Conservation (phyloP, 2,113 vertebrate genomes). For the Chaetops frenatus region DNA sequence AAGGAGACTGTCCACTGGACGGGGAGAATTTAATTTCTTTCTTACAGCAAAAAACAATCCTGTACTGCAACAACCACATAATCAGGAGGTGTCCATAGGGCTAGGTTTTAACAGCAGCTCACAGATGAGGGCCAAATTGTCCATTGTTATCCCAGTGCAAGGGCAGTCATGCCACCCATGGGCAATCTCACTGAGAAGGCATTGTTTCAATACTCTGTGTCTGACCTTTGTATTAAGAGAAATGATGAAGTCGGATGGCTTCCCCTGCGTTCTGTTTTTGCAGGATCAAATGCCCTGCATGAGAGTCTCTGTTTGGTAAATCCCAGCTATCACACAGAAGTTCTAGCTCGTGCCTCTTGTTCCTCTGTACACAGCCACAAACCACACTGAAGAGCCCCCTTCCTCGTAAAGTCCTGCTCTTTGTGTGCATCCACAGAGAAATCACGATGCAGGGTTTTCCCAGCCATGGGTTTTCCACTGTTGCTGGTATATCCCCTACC, state of each 20-base stretch:
- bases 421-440: background rate
- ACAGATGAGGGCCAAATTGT: background rate
- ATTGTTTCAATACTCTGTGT: background rate
- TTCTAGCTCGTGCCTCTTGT: background rate
- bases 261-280: background rate
- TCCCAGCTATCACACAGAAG: background rate
- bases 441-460: background rate
- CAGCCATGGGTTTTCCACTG: background rate
- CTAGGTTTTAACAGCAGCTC: background rate
- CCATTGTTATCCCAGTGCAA: background rate
- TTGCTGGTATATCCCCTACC: background rate
- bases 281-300: accelerated
- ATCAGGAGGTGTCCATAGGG: background rate
- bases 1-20: background rate
- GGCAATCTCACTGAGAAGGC: background rate
- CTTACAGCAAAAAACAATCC: background rate
- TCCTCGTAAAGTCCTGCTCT: background rate
- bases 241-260: background rate
- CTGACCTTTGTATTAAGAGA: background rate
- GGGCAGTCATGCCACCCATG: background rate
- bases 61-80: background rate
- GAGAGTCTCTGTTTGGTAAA: background rate
- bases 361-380: background rate
- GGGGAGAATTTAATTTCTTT: background rate
- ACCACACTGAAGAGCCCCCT: background rate